Evolutionary conservation across 2,113 vertebrate genomes (phyloP), one percentile per base, ranked within the genome.

Genomic region (Phyllostomus hastatus): DNA sequence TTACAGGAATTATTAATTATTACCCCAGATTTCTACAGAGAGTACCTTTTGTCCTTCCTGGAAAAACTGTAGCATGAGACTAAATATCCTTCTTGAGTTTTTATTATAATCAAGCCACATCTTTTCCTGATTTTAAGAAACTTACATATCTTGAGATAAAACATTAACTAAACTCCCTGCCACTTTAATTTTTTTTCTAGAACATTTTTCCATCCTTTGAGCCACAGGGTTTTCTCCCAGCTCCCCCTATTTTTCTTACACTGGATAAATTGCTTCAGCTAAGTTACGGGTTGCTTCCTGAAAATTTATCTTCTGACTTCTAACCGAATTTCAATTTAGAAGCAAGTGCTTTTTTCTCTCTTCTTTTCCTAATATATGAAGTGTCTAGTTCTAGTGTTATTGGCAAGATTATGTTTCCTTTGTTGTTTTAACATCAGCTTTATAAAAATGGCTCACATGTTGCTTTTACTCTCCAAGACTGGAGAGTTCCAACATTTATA

Each of bases 401-500:
- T 83, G 76, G 84, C 38, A 97, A 94, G 90, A 88, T 86, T 80
- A 61, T 88, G 57, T 93, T 96, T 85, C 19, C 46, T 80, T 92
- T 96, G 43, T 67, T 95, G n/a, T 85, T 93, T 96, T 96, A 97
- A 95, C 28, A 69, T 83, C 75, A 88, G 0, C 52, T 96, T 95
- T 94, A 78, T 72, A 81, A 95, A 94, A 89, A 35, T 8, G 12
- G 31, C 17, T 85, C 76, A 79, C 26, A 72, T 35, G 16, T 43
- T 82, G 66, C 41, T 88, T 79, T 89, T 69, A 41, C 26, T 38
- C 26, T 38, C 46, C 46, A 72, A 66, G 57, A 91, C 2, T 57
- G 54, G 86, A 89, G 41, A 91, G 28, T 83, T 93, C 86, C 93
- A 41, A 87, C 59, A 69, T 96, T 79, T 88, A 19, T 89, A 96